Base-by-base conservation (phyloP, 2,113 vertebrate genomes). In the Myrmecobius fasciatus region DNA sequence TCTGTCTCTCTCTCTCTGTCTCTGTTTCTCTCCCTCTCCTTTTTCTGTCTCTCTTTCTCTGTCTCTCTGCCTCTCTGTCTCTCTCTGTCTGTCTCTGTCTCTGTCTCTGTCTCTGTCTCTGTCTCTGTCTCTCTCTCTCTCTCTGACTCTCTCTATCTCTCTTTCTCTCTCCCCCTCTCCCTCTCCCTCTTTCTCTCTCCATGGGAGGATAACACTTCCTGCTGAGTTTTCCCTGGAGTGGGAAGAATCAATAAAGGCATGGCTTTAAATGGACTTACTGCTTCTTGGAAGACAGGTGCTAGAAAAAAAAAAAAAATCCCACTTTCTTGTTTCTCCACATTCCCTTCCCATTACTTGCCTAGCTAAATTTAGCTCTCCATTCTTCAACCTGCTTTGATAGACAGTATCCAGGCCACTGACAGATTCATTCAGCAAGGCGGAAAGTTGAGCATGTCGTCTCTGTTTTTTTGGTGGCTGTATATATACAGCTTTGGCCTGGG, bases 251-350 rank as follows among this genome's bases (percentile, higher is more conserved):
- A 90, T 96, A 94, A 97, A 95, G 97, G 96, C 96, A 96, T 97
- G 96, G 94, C 97, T 96, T 95, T 94, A 88, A 94, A 96, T 54
- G 43, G 9, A 89, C 94, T 96, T 83, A 53, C 48, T 97, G 97
- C 97, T 97, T 97, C 97, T 98, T 97, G 97, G 97, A 97, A 97
- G 93, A 95, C 96, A 97, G 97, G 96, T 93, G 89, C 97, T 98
- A 97, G 97, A 97, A 94, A 52, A 54, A 49, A 53, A 31, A 56
- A 94, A 95, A 97, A 98, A 97, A 96, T 83, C 92, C 22, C 6
- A 91, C 97, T 97, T 96, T 94, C 95, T 96, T 97, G 94, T 97
- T 92, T 93, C 96, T 95, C 96, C 93, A 96, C 95, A 94, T 97
- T 97, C 94, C 92, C 93, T 96, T 96, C 90, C 36, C 96, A 96